These are phyloP conservation scores for Rhopilema esculentum DNA, from an alignment of 30 jellyfish, hydroid and myxozoan genomes.

Conservation along the genomic window DNA sequence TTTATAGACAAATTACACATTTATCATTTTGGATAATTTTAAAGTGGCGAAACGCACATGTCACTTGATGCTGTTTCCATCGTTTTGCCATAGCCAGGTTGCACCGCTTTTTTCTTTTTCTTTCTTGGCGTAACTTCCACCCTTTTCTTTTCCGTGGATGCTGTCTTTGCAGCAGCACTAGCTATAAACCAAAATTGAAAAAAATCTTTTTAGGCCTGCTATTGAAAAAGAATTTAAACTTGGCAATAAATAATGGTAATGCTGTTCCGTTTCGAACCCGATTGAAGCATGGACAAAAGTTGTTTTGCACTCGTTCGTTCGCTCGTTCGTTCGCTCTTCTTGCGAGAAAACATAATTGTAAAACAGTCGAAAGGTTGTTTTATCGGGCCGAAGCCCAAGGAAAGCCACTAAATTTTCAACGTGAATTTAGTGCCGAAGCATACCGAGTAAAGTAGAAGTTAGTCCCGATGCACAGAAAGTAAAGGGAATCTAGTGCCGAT, in stretches of 20 bases:
- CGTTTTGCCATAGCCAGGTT: constrained; percentile 57
- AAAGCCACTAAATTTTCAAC: neutral
- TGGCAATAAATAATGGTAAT: too few species aligned
- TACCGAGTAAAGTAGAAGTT: neutral
- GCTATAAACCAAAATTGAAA: neutral
- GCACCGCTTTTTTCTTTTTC: constrained; percentile 34
- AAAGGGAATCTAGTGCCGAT: neutral
- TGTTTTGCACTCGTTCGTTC: neutral
- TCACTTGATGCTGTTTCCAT: neutral
- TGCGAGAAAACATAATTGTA: neutral
- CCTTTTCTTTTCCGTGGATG: neutral
- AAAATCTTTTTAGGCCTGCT: too few species aligned
- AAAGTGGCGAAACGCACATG: constrained; percentile 20
- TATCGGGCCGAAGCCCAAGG: neutral
- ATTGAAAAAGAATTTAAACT: too few species aligned
- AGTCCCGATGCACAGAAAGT: neutral
- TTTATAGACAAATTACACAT: too few species aligned
- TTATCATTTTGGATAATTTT: too few species aligned
- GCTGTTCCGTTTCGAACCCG: too few species aligned
- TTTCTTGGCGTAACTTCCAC: constrained; percentile 45
- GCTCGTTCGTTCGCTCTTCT: neutral
- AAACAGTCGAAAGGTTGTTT: neutral
- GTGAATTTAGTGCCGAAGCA: neutral
- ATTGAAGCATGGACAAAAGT: neutral
- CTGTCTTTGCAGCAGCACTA: neutral